phyloP scores from a whole-genome alignment of 2,888 invertebrate species.

The Tenodera sinensis region DNA sequence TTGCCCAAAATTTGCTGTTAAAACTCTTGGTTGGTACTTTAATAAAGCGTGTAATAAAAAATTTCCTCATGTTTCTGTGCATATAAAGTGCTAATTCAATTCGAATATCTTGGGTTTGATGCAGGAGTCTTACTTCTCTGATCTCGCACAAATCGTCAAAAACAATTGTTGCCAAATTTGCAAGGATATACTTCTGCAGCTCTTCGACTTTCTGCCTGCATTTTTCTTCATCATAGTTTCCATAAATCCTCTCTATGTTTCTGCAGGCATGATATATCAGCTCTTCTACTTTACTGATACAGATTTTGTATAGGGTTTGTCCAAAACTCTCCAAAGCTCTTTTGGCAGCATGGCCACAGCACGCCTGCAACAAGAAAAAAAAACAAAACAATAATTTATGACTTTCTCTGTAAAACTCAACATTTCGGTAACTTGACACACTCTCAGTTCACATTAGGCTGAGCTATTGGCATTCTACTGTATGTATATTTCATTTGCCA shows the following conservation, averaged over 20 bases:
- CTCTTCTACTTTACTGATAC: conserved; percentile 16
- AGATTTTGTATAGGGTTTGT: conserved; percentile 19
- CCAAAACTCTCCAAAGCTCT: background rate
- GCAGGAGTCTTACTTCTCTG: background rate
- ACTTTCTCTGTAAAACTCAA: no score
- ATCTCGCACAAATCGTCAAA: conserved; percentile 31
- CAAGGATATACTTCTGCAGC: conserved; percentile 27
- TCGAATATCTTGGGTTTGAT: conserved; percentile 8
- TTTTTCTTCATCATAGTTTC: conserved; percentile 25
- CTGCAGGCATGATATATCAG: conserved; percentile 29
- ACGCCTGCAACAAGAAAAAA: background rate
- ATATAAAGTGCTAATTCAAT: conserved; percentile 31
- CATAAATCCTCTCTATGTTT: conserved; percentile 25
- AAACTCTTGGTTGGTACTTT: background rate
- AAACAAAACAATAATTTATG: no score
- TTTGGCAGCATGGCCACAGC: no score
- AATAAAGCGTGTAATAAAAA: background rate
- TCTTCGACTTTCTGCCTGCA: conserved; percentile 20
- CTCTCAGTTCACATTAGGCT: no score
- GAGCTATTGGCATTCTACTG: no score
- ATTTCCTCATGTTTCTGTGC: conserved; percentile 31
- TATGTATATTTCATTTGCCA: no score
- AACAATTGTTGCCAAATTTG: conserved; percentile 27
- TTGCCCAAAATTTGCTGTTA: conserved; percentile 32
- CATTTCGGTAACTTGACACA: no score